Evolutionary conservation across 1,140 invertebrate genomes (phyloP), one percentile per base, ranked within the genome.

Genomic region (Neodiprion pinetum): DNA sequence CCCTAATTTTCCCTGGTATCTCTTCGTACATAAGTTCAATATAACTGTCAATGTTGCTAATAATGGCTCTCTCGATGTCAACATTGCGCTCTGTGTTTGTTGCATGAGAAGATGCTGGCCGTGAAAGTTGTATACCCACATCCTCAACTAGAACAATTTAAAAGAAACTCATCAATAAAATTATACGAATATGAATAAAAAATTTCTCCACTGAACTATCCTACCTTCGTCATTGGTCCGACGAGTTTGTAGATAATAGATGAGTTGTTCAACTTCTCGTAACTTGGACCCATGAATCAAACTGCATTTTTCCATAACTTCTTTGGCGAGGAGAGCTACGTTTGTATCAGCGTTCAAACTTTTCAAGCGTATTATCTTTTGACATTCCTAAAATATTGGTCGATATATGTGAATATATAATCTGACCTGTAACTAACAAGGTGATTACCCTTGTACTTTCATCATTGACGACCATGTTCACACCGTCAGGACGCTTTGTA

Each of bases 1-100:
- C 98, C 87, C 95, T 94, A 40, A 98, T 94, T 90, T 99, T 99
- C 80, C 97, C 96, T 65, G 93, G 90, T 79, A 98, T 93, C 78
- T 97, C 97, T 89, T 99, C 98, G 87, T 99, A 99, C 7, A 99
- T 88, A 75, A 99, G 89, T 88, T 99, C 98, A 67, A 99, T 94
- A 87, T 99, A 99, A 80, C 94, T 94, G 83, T 99, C 96, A 69
- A 99, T 92, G 85, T 94, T 94, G 80, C 95, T 95, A 71, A 96
- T 94, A 40, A 92, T 92, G 69, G 94, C 93, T 68, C 88, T 89
- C 82, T 90, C 89, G 12, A 47, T 67, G 70, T 87, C 87, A 5
- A 76, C 78, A 72, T 82, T 85, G 10, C 50, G 50, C 28, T 87
- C 85, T 21, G 77, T 76, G 72, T 74, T 81, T 3, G 84, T 67